Conservation (phyloP, 2,113 vertebrate genomes). For the Aspiorhynchus laticeps region DNA sequence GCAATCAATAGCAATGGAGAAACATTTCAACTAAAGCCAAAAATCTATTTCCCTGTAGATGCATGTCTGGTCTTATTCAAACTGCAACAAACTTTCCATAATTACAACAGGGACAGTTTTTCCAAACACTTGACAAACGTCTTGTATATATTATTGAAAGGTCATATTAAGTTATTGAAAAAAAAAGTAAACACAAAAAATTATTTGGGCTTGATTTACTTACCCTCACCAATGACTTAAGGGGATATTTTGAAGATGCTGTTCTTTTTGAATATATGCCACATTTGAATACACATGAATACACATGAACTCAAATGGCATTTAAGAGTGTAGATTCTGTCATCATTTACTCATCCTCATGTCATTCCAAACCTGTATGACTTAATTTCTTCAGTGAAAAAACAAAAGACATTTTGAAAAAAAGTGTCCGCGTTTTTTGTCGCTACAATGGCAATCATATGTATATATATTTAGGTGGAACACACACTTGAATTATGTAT, state of each 20-base stretch:
- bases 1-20: conserved; percentile 20
- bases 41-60: conserved; percentile 6
- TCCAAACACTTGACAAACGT: not conserved
- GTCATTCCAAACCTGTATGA: not conserved
- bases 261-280: no score
- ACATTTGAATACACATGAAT: no score
- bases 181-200: not conserved
- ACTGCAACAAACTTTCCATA: not conserved
- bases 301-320: no score
- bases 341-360: not conserved
- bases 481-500: not conserved
- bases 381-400: not conserved
- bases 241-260: no score
- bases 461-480: no score
- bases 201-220: not conserved
- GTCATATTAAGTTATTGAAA: not conserved
- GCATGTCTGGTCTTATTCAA: not conserved
- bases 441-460: not conserved
- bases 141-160: not conserved
- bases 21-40: conserved; percentile 3
- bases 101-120: not conserved
- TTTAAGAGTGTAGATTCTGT: not conserved
- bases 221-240: no score
- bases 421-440: not conserved
- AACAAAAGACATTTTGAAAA: not conserved